Base-by-base conservation (phyloP, 2,113 vertebrate species). In the Urocolius indicus region DNA sequence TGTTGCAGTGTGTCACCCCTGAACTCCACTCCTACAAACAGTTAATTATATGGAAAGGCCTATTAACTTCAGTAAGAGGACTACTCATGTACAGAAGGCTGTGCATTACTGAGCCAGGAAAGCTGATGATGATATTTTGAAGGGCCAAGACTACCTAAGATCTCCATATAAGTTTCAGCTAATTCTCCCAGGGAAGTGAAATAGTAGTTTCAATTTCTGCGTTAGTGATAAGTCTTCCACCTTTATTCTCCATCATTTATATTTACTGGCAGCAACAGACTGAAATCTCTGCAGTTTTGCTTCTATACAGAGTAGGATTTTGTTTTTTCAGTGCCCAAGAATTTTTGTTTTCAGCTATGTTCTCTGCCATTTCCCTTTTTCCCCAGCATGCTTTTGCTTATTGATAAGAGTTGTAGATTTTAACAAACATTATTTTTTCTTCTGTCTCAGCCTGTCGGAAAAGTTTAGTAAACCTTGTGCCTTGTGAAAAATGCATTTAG, bases 11-110 rank as follows among this genome's bases (percentile, higher is more conserved):
- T 61, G 36, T 76, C n/a, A 94, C 13, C 49, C 34, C 52, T 91
- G 80, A 84, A 82, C 30, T 74, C 41, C 36, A 81, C 9, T 61
- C 30, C 61, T 81, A 84, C 34, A 49, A 75, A 66, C 36, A 84
- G 34, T 78, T 88, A 89, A 84, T 92, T 84, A 24, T 45, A 67
- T 34, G 30, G 65, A 74, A 88, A 48, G 21, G 32, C 18, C 26
- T 82, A 72, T 92, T 94, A 87, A 71, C 62, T 63, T 89, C 54
- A 95, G 29, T 66, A 72, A 91, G 46, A 85, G 21, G 55, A n/a
- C 76, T 75, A 72, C 48, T 87, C 3, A 1, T 75, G 30, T 66
- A 75, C 26, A 77, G 48, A 78, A 84, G 48, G 52, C 29, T 71
- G 32, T 51, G 63, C 10, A 34, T 22, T 66, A 32, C 46, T 72